Conservation (phyloP, 1,140 invertebrate species). For the Drosophila nigrodunni region DNA sequence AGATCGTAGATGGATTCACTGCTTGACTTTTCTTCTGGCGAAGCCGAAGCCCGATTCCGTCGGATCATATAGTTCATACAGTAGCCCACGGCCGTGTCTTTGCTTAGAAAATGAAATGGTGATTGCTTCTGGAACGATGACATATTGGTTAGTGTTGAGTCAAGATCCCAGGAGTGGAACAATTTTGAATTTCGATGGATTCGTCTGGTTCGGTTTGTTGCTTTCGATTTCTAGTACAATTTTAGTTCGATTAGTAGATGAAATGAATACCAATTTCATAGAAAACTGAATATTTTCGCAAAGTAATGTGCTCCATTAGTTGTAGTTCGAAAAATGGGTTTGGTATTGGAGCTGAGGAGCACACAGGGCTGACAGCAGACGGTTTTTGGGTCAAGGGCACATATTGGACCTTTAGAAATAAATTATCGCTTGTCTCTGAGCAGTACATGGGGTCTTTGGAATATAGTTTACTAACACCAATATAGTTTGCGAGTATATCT, state of each 20-base stretch:
- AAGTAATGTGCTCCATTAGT: background rate
- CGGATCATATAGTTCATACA: constrained; percentile 21
- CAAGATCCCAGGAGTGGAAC: background rate
- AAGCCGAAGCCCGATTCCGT: background rate
- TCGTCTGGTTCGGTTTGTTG: background rate
- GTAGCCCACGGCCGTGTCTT: constrained; percentile 11
- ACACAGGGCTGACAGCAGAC: background rate
- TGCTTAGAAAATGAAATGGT: background rate
- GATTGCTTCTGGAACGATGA: background rate
- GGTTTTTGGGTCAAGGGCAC: too few species aligned
- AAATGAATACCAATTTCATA: constrained; percentile 5
- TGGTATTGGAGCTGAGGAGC: background rate
- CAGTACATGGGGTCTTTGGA: too few species aligned
- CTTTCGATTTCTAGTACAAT: background rate
- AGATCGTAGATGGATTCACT: background rate
- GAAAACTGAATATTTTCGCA: constrained; percentile 5
- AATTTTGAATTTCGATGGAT: constrained; percentile 48
- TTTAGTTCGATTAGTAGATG: background rate
- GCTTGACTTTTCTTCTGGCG: background rate
- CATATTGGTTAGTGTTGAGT: background rate
- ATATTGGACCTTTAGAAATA: too few species aligned
- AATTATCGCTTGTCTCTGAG: too few species aligned
- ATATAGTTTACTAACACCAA: too few species aligned
- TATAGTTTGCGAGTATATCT: too few species aligned
- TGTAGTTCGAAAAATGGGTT: background rate